Conservation (phyloP, 1,140 invertebrate genomes). For the Drosophila miranda region DNA sequence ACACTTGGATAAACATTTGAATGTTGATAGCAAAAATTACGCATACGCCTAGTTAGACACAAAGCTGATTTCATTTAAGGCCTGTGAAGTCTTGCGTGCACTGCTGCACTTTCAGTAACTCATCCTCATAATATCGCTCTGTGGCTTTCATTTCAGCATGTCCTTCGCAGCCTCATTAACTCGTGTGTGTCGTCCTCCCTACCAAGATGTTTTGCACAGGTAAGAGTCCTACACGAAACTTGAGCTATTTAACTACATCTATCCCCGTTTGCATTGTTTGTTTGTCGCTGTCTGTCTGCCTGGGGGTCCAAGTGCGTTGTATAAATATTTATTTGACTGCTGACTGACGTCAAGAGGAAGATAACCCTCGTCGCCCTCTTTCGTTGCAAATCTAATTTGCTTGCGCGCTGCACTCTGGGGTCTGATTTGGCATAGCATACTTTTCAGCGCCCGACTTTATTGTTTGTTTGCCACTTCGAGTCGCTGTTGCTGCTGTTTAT, state of each 20-base stretch:
- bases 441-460: constrained; percentile 59
- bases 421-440: constrained; percentile 63
- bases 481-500: constrained; percentile 16
- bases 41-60: too few species aligned
- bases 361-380: constrained; percentile 2
- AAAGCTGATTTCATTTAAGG: too few species aligned
- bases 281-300: constrained; percentile 35
- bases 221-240: constrained; percentile 57
- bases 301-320: constrained; percentile 28
- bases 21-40: background rate
- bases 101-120: too few species aligned
- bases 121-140: too few species aligned
- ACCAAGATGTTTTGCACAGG: constrained; percentile 33
- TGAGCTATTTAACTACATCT: constrained; percentile 72
- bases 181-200: constrained; percentile 28
- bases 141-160: background rate
- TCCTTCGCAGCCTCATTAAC: constrained; percentile 57
- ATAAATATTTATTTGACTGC: constrained; percentile 71
- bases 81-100: too few species aligned
- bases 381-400: constrained; percentile 59
- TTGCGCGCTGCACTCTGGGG: constrained; percentile 53
- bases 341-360: constrained; percentile 31
- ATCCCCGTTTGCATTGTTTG: constrained; percentile 42
- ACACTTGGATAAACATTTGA: constrained; percentile 38
- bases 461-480: constrained; percentile 54